These are phyloP conservation scores for Thamnophis sirtalis DNA, from an alignment of 2,113 vertebrate genomes.

Conservation along the genomic window DNA sequence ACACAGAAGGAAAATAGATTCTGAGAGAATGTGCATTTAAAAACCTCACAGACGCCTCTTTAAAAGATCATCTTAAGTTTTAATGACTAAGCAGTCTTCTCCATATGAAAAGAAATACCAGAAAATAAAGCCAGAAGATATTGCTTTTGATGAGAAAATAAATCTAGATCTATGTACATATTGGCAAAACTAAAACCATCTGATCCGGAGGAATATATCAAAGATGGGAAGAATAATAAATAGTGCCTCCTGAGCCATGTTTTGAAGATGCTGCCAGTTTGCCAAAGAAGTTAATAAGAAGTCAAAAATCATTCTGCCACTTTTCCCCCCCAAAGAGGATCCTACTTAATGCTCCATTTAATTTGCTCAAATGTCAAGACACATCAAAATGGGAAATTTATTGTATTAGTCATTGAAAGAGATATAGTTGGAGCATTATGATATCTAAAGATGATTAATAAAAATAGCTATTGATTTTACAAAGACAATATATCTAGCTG, in stretches of 20 bases:
- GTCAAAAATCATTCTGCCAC: conserved; percentile 66
- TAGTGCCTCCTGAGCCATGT: conserved; percentile 34
- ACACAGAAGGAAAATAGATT: neutral
- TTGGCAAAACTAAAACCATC: conserved; percentile 71
- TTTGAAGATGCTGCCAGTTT: conserved; percentile 50
- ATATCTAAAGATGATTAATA: conserved; percentile 68
- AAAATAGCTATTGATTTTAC: conserved; percentile 68
- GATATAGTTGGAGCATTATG: conserved; percentile 60
- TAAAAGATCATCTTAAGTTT: fast-evolving
- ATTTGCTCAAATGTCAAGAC: conserved; percentile 75
- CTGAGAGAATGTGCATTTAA: fast-evolving
- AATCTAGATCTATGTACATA: conserved; percentile 73
- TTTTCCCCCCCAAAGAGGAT: conserved; percentile 67
- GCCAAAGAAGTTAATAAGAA: conserved; percentile 69
- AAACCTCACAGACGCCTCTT: neutral
- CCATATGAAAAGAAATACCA: neutral
- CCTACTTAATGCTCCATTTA: conserved; percentile 73
- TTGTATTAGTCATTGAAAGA: conserved; percentile 69
- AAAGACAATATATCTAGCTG: conserved; percentile 64
- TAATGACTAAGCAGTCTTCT: neutral
- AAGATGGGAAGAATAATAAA: conserved; percentile 63
- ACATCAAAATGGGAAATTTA: conserved; percentile 72
- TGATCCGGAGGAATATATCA: conserved; percentile 63
- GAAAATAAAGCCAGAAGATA: neutral
- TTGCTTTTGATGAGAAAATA: conserved; percentile 60